These are phyloP conservation scores for Xylota sylvarum DNA, from an alignment of 2,888 invertebrate genomes.

Conservation along the genomic window DNA sequence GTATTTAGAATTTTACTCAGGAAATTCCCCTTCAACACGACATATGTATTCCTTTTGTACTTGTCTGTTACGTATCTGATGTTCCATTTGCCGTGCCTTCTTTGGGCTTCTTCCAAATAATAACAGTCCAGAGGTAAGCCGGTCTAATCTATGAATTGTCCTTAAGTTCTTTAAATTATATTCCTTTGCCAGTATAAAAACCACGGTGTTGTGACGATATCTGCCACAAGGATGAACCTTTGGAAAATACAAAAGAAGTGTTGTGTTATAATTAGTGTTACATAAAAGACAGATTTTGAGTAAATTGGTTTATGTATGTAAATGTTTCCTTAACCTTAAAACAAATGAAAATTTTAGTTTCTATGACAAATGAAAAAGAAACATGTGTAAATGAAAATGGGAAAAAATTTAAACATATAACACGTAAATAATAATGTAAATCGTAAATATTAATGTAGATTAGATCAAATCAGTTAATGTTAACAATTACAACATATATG, in stretches of 20 bases:
- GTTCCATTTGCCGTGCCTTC: conserved; percentile 97
- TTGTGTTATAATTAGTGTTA: background rate
- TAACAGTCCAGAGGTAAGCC: conserved; percentile 96
- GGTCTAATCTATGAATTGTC: conserved; percentile 97
- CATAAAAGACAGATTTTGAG: background rate
- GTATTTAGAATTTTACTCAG: conserved; percentile 88
- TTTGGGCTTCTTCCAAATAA: conserved; percentile 97
- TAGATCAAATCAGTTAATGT: too few relatives aligned
- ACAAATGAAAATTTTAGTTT: background rate
- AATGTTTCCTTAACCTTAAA: background rate
- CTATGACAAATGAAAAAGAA: too few relatives aligned
- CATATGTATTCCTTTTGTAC: conserved; percentile 98
- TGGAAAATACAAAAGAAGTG: conserved; percentile 17
- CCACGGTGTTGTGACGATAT: conserved; percentile 98
- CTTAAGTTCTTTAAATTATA: conserved; percentile 96
- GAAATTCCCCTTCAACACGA: conserved; percentile 96
- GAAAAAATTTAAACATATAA: too few relatives aligned
- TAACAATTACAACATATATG: too few relatives aligned
- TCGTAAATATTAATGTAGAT: too few relatives aligned
- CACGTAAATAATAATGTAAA: too few relatives aligned
- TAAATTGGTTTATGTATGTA: background rate
- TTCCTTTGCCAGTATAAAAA: conserved; percentile 98
- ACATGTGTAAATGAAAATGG: too few relatives aligned
- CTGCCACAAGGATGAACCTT: conserved; percentile 99
- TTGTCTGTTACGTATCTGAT: conserved; percentile 95